These are phyloP conservation scores for Scomberomorus guttatus DNA, from an alignment of 2,797 vertebrate species.

Conservation along the genomic window DNA sequence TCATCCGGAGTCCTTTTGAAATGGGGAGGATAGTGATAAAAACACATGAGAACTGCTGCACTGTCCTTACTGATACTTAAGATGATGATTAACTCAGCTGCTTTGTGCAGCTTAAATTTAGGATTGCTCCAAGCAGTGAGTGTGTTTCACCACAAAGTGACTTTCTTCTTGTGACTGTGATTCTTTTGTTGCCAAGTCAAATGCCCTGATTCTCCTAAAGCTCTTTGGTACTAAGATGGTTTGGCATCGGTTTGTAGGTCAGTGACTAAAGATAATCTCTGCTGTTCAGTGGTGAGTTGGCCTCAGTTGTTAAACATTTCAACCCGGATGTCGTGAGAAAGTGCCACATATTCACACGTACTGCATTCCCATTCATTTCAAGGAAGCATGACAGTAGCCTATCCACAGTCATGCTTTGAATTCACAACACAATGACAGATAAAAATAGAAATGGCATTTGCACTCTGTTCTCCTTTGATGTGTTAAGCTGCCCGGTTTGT, in stretches of 20 bases:
- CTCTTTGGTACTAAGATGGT: slow-evolving; percentile 47
- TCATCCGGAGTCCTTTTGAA: not conserved
- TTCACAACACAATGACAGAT: not conserved
- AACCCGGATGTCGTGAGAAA: not conserved
- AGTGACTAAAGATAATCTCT: slow-evolving; percentile 53
- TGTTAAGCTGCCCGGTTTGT: not conserved
- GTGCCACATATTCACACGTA: not conserved
- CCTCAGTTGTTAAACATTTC: slow-evolving; percentile 1
- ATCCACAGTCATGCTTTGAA: not conserved
- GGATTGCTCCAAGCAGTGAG: not conserved
- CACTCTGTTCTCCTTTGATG: not conserved
- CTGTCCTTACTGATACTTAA: not conserved
- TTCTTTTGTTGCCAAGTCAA: slow-evolving; percentile 52
- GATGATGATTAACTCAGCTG: not conserved
- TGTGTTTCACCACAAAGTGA: not conserved
- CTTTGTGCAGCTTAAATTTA: not conserved
- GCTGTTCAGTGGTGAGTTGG: not conserved
- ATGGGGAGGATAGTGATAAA: not conserved
- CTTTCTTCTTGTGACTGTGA: slow-evolving; percentile 29
- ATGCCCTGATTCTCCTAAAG: slow-evolving; percentile 55
- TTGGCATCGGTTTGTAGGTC: slow-evolving; percentile 70
- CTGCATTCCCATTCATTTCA: not conserved
- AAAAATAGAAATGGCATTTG: slow-evolving; percentile 9
- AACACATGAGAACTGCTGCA: not conserved
- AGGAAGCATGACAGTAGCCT: not conserved